Evolutionary conservation across 2,797 vertebrate genomes (phyloP), one percentile per base, ranked within the genome.

Genomic region (Semotilus atromaculatus): DNA sequence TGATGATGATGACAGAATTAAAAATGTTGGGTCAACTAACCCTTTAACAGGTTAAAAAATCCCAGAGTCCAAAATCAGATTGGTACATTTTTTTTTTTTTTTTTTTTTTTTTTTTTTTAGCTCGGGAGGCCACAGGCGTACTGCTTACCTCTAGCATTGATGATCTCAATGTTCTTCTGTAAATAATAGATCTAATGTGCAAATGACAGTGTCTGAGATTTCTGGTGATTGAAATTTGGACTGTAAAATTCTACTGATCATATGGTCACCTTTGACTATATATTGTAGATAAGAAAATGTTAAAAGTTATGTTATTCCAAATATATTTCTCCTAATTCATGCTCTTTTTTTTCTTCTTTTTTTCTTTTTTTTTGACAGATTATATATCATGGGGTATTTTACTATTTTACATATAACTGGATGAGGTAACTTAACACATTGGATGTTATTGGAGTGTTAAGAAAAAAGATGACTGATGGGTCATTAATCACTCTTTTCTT

Each of bases 281-380:
- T 83, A 85, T 68, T 89, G 86, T 88, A 86, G 85, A 85, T 88
- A 81, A 77, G 34, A 75, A 80, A 84, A 86, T 75, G 82, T 83
- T 72, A 34, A 67, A 72, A 58, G 13, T 64, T 62, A 31, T 51
- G 31, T 87, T 71, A 80, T 75, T 81, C 40, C n/a, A 85, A 26
- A 81, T 73, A 80, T 81, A 66, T 78, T 86, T 66, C 62, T 80
- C n/a, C 40, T 68, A 60, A 68, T 72, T 80, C 9, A 14, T 74
- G 68, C 86, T 80, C 55, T 73, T 79, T 67, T 21, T 1, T 53
- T 71, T 64, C n/a, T n/a, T n/a, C n/a, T n/a, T n/a, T n/a, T n/a
- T n/a, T n/a, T n/a, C n/a, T n/a, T n/a, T n/a, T n/a, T n/a, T n/a
- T 73, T 79, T 72, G 21, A 26, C n/a, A n/a, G n/a, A n/a, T n/a